Evolutionary conservation across 2,113 vertebrate genomes (phyloP).

Genomic region (Bos indicus): DNA sequence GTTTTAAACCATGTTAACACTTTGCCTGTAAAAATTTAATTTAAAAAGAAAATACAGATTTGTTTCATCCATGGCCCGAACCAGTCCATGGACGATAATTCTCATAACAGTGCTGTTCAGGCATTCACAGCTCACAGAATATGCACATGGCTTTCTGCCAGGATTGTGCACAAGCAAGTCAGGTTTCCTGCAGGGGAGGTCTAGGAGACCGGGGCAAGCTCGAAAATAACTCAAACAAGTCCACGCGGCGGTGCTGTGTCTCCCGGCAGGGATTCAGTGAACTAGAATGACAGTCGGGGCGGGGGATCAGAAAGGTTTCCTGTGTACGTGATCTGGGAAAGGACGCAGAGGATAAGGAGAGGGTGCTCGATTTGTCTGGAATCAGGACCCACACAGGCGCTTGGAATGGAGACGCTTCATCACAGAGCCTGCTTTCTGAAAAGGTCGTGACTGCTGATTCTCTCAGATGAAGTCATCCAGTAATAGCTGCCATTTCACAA

Average conservation of each 20-base stretch:
- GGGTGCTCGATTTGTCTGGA: neutral
- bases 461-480: neutral
- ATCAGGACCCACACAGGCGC: neutral
- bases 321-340: neutral
- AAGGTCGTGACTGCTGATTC: neutral
- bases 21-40: neutral
- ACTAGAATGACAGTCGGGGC: neutral
- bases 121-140: neutral
- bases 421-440: neutral
- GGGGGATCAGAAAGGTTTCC: neutral
- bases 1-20: neutral
- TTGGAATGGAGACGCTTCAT: neutral
- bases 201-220: neutral
- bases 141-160: neutral
- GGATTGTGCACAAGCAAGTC: too few relatives aligned
- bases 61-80: neutral
- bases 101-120: neutral
- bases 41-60: neutral
- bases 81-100: neutral
- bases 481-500: neutral
- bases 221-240: neutral
- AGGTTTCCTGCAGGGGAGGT: neutral
- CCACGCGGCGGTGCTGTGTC: rapidly evolving
- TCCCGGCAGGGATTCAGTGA: neutral
- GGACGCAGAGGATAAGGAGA: neutral